Evolutionary conservation across 2,113 vertebrate species (phyloP).

Genomic region (Rhinichthys klamathensis): DNA sequence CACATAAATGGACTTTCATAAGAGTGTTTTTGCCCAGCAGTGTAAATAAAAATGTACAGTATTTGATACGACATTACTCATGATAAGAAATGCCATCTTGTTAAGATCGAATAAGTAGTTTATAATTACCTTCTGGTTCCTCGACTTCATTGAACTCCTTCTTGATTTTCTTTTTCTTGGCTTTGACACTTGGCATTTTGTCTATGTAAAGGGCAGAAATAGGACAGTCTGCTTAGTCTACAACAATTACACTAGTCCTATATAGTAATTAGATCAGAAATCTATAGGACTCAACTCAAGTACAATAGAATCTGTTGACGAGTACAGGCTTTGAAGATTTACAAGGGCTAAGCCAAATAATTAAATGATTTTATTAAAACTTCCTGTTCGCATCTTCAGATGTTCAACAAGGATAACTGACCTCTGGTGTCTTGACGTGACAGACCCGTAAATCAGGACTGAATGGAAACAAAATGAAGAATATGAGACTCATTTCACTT

Average conservation of each 20-base stretch:
- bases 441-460: background rate
- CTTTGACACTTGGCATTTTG: slow-evolving; percentile 80
- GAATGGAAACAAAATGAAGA: slow-evolving; percentile 16
- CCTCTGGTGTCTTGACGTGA: slow-evolving; percentile 45
- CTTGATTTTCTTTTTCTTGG: slow-evolving; percentile 88
- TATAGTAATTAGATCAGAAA: background rate
- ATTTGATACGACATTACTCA: background rate
- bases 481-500: background rate
- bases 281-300: background rate
- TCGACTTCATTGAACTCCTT: slow-evolving; percentile 78
- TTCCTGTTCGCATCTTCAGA: background rate
- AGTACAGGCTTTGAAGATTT: background rate
- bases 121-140: slow-evolving; percentile 69
- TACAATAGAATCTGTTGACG: background rate
- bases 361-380: background rate
- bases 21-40: background rate
- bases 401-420: slow-evolving; percentile 30
- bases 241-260: background rate
- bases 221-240: background rate
- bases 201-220: slow-evolving; percentile 27
- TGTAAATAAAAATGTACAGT: background rate
- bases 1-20: background rate
- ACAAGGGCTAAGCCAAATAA: background rate
- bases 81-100: background rate
- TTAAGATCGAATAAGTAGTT: background rate